Base-by-base conservation (phyloP, 2,797 vertebrate genomes). In the Hemitrygon akajei region DNA sequence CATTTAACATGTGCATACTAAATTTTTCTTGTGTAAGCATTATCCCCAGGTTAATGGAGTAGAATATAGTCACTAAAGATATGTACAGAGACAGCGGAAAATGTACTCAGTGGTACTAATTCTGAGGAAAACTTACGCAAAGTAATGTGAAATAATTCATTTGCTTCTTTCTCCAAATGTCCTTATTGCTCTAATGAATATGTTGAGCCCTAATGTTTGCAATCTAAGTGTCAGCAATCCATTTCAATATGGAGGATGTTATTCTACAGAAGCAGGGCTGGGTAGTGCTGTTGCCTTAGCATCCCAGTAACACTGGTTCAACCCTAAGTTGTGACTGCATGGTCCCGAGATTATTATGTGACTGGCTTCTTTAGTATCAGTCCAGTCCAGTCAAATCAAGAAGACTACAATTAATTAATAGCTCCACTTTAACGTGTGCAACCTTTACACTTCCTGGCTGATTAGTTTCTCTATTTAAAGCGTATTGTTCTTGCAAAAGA, bases 401-500 rank as follows among this genome's bases (percentile, higher is more conserved):
- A 20, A 89, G 63, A 22, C 20, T 69, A n/a, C 18, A 34, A 11
- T 37, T 34, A 63, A 87, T n/a, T 63, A n/a, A 89, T 89, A 37
- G 6, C 34, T 66, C n/a, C n/a, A 22, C n/a, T 20, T 69, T 37
- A 69, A 37, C 7, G 69, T 34, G 34, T 69, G n/a, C 63, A 89
- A 22, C 18, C 66, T 63, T 37, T 22, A 10, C n/a, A 69, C 9
- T 63, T 89, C 69, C 7, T 37, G 60, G 25, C 86, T 89, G n/a
- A 89, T 66, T 89, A 63, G 16, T 87, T 87, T 27, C 60, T 30
- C 60, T 87, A 66, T 63, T 87, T 87, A 89, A 22, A 37, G 86
- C 22, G n/a, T n/a, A 69, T 69, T 69, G 7, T 3, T 63, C n/a
- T n/a, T 37, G 63, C 63, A 89, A 89, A 89, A 69, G 89, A 37